These are phyloP conservation scores for Romanogobio albipinnatus DNA, from an alignment of 2,113 vertebrate species.

Conservation along the genomic window DNA sequence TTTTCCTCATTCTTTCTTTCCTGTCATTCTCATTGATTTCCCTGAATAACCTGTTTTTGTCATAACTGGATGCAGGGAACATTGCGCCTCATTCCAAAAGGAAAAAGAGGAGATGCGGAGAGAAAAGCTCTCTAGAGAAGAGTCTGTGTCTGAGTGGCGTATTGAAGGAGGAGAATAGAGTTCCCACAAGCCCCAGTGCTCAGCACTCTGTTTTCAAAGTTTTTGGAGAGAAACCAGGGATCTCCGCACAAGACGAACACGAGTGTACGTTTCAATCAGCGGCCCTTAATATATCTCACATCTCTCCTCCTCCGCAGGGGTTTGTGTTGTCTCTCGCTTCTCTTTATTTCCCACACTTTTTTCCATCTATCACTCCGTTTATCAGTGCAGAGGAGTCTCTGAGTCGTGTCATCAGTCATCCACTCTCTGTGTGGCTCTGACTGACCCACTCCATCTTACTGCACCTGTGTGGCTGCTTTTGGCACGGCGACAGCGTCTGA, in stretches of 20 bases:
- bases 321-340: slow-evolving; percentile 26
- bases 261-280: slow-evolving; percentile 31
- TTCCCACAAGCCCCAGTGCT: slow-evolving; percentile 10
- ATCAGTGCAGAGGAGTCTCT: slow-evolving; percentile 44
- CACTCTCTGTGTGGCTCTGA: slow-evolving; percentile 33
- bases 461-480: slow-evolving; percentile 28
- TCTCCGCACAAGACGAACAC: not conserved
- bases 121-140: slow-evolving; percentile 42
- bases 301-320: slow-evolving; percentile 27
- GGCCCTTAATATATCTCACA: slow-evolving; percentile 19
- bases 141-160: slow-evolving; percentile 19
- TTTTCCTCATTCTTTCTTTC: slow-evolving; percentile 19
- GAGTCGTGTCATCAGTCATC: slow-evolving; percentile 33
- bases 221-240: slow-evolving; percentile 14
- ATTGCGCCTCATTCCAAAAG: slow-evolving; percentile 66
- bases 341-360: not conserved
- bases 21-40: slow-evolving; percentile 14
- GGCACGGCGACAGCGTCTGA: not conserved
- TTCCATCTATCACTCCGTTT: slow-evolving; percentile 61
- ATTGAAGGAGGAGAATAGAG: slow-evolving; percentile 21
- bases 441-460: slow-evolving; percentile 36
- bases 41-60: slow-evolving; percentile 22
- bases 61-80: slow-evolving; percentile 11
- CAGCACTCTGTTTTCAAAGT: slow-evolving; percentile 9
- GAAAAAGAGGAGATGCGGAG: slow-evolving; percentile 68